phyloP scores from a whole-genome alignment of 2,113 vertebrate genomes.

The Lota lota region DNA sequence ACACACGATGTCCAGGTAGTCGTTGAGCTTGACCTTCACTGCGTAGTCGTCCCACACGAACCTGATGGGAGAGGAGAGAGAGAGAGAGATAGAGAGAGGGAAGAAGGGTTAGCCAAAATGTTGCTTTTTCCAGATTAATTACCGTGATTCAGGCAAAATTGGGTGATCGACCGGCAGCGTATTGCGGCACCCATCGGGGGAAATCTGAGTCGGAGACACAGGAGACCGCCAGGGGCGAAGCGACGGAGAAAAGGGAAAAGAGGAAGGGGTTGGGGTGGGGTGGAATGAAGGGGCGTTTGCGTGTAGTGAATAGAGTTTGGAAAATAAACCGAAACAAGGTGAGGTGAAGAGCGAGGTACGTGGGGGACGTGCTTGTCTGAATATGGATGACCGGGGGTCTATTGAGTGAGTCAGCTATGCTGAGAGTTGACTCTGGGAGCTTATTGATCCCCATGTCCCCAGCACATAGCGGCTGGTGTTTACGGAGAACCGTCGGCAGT shows the following conservation, averaged over 20 bases:
- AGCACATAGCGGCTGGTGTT: constrained; percentile 47
- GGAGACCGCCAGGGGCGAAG: neutral
- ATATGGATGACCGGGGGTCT: constrained; percentile 52
- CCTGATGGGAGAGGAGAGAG: constrained; percentile 57
- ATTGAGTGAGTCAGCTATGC: constrained; percentile 22
- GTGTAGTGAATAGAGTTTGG: constrained; percentile 27
- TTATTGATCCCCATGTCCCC: constrained; percentile 56
- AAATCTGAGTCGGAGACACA: neutral
- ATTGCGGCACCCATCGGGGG: constrained; percentile 45
- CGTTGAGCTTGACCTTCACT: constrained; percentile 82
- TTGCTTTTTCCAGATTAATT: constrained; percentile 30
- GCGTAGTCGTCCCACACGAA: constrained; percentile 77
- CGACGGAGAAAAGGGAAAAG: constrained; percentile 46
- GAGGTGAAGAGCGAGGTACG: constrained; percentile 26
- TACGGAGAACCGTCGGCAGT: constrained; percentile 65
- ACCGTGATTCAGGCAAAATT: constrained; percentile 51
- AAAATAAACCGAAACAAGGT: constrained; percentile 10
- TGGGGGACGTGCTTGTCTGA: constrained; percentile 37
- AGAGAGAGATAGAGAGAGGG: no score
- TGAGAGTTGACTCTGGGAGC: neutral
- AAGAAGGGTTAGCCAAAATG: constrained; percentile 28
- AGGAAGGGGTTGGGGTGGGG: constrained; percentile 17
- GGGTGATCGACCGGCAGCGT: constrained; percentile 53
- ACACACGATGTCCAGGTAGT: constrained; percentile 94
- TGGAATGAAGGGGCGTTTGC: constrained; percentile 14